These are phyloP conservation scores for Drosophila equinoxialis DNA, from an alignment of 1,140 invertebrate genomes.

Conservation along the genomic window DNA sequence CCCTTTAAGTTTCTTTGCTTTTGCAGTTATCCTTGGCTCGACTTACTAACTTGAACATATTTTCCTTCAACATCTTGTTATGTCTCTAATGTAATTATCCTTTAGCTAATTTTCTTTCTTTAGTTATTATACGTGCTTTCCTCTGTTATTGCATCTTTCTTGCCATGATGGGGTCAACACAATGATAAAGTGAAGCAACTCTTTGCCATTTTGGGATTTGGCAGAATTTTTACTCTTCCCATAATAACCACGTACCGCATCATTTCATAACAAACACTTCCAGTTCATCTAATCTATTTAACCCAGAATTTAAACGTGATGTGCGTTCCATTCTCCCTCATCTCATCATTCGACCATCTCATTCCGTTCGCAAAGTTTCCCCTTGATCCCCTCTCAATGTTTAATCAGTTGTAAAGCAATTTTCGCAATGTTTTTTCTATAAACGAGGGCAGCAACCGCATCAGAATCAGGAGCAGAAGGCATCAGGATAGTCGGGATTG, in stretches of 20 bases:
- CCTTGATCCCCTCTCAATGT: slow-evolving; percentile 55
- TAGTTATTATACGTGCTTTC: no score
- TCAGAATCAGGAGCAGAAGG: slow-evolving; percentile 21
- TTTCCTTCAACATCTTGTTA: no score
- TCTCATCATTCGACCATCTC: not conserved
- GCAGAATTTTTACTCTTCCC: not conserved
- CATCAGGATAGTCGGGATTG: slow-evolving; percentile 21
- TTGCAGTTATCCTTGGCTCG: no score
- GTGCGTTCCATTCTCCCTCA: slow-evolving; percentile 51
- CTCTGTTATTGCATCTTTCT: no score
- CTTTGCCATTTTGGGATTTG: not conserved
- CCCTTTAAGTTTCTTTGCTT: no score
- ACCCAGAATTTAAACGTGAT: slow-evolving; percentile 79
- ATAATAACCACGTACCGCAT: slow-evolving; percentile 56
- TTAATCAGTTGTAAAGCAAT: slow-evolving; percentile 81
- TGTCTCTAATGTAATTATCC: no score
- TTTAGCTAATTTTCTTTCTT: no score
- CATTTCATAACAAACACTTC: slow-evolving; percentile 81
- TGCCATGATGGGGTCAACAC: not conserved
- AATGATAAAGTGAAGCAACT: not conserved
- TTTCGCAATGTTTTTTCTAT: slow-evolving; percentile 79
- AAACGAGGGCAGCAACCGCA: slow-evolving; percentile 47
- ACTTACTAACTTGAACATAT: no score
- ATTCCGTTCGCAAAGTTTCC: not conserved
- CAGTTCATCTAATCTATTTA: slow-evolving; percentile 80